Evolutionary conservation across 2,888 invertebrate genomes (phyloP), one percentile per base, ranked within the genome.

Genomic region (Metalampra italica): DNA sequence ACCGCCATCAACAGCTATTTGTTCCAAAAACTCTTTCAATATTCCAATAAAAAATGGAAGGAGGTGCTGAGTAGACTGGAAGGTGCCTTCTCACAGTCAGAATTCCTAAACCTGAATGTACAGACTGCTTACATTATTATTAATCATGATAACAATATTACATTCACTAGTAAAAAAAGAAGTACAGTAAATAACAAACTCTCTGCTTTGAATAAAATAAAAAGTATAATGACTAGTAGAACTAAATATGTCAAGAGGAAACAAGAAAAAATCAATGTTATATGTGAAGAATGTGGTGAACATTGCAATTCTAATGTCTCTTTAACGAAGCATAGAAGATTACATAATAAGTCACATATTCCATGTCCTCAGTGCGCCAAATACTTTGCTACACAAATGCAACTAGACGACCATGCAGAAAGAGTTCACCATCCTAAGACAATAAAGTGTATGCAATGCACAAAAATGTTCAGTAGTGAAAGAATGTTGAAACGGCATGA

Each of bases 371-470:
- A 75, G 39, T 87, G 87, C 45, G 67, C 68, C 2, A 84, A 82
- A 66, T 51, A 66, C 7, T 83, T 83, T 42, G 46, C 63, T 4
- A 67, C 71, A 1, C 49, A 63, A 41, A 15, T 60, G 1, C 70
- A 70, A 44, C 52, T 84, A 9, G 59, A 68, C 3, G 69, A 71
- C 7, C 84, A 85, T 50, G 55, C 60, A 0, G 77, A 81, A 52
- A 68, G 82, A 58, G 59, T 82, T 0, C 85, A 85, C 52, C 69
- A 71, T 52, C 78, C 81, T 9, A 84, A 82, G 58, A 73, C 55
- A 47, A 49, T 82, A 5, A 58, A 66, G 53, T 85, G 84, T 54
- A 49, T 64, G 1, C 71, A 77, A 51, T 85, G 85, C 54, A 44
- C 68, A 0, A 81, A 78, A 66, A 82, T 61, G 72, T 78, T 84